phyloP scores from a whole-genome alignment of 2,888 invertebrate genomes.

The Tachystola acroxantha region DNA sequence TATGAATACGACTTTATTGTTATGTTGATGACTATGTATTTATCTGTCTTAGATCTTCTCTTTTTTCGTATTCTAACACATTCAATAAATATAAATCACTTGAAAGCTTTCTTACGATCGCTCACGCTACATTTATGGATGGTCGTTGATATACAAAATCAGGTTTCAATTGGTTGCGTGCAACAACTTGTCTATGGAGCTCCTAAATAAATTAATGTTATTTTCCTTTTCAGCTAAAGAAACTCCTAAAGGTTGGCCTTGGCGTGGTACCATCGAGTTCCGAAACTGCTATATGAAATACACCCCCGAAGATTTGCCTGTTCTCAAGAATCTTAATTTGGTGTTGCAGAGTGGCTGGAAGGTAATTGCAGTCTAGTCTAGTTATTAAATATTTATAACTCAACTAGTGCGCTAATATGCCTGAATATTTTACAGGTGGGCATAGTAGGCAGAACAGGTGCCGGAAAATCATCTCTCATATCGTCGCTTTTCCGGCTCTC shows the following conservation, averaged over 20 bases:
- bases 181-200: no score
- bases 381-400: not conserved
- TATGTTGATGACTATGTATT: no score
- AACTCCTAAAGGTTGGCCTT: slow-evolving; percentile 83
- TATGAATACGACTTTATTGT: no score
- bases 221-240: slow-evolving; percentile 45
- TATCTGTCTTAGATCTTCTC: no score
- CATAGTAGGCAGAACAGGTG: slow-evolving; percentile 90
- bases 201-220: no score
- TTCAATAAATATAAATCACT: no score
- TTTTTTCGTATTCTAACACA: no score
- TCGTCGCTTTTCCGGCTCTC: slow-evolving; percentile 88
- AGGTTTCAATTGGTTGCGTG: no score
- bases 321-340: slow-evolving; percentile 85
- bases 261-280: slow-evolving; percentile 80
- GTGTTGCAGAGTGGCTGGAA: slow-evolving; percentile 83
- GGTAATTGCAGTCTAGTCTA: no score
- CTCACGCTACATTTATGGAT: no score
- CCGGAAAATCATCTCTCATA: slow-evolving; percentile 89
- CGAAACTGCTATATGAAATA: slow-evolving; percentile 82
- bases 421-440: slow-evolving; percentile 78
- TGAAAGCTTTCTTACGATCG: no score
- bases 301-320: slow-evolving; percentile 79
- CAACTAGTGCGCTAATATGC: not conserved
- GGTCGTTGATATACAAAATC: no score